Evolutionary conservation across 2,888 invertebrate species (phyloP).

Genomic region (Diploptera punctata): DNA sequence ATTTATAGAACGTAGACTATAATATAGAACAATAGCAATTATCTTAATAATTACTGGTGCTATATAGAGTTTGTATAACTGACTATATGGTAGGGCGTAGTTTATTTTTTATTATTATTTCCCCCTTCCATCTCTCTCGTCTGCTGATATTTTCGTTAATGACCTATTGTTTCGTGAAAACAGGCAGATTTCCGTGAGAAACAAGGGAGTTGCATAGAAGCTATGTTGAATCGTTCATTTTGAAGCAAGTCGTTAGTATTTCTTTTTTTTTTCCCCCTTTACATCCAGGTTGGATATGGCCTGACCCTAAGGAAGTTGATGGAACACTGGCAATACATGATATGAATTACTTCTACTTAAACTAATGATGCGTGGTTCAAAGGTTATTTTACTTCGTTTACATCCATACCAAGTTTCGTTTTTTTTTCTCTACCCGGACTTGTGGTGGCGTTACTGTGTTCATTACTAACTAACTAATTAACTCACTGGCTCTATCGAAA

Average conservation of each 20-base stretch:
- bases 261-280: background rate
- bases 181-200: constrained; percentile 31
- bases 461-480: too few species aligned
- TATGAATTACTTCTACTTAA: background rate
- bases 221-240: constrained; percentile 15
- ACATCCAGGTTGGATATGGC: background rate
- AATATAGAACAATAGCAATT: constrained; percentile 15
- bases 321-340: background rate
- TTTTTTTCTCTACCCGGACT: background rate
- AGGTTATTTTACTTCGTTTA: constrained; percentile 21
- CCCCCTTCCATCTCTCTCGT: background rate
- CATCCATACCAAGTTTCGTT: background rate
- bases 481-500: too few species aligned
- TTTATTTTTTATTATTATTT: constrained; percentile 1
- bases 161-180: constrained; percentile 27
- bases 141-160: constrained; percentile 28
- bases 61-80: constrained; percentile 3
- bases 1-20: constrained; percentile 6
- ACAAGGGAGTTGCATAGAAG: constrained; percentile 4
- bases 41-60: background rate
- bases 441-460: background rate
- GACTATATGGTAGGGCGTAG: constrained; percentile 1
- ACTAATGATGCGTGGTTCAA: constrained; percentile 18
- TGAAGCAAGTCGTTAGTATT: background rate
- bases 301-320: constrained; percentile 11